Evolutionary conservation across 2,888 invertebrate species (phyloP).

Genomic region (Chalcis sispes): DNA sequence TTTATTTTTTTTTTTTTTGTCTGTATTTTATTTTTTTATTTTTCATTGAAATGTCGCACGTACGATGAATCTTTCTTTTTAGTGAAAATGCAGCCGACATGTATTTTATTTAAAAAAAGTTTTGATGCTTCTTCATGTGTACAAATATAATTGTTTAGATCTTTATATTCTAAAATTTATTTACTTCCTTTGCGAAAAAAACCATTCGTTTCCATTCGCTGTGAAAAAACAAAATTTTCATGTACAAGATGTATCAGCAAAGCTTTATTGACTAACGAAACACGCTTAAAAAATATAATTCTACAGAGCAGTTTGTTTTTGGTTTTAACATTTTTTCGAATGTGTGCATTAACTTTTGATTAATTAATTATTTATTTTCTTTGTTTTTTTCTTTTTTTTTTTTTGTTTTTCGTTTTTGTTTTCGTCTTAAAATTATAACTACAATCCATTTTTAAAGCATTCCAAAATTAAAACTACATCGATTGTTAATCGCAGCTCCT

Average conservation of each 20-base stretch:
- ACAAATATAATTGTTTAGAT: background rate
- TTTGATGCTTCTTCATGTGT: background rate
- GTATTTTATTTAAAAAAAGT: background rate
- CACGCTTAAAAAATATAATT: background rate
- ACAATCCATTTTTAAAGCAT: too few relatives aligned
- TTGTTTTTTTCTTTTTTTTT: conserved; percentile 14
- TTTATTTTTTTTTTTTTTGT: too few relatives aligned
- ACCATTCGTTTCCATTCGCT: too few relatives aligned
- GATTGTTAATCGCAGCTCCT: conserved; percentile 29
- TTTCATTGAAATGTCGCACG: background rate
- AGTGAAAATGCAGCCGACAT: background rate
- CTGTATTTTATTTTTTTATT: background rate
- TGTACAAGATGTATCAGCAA: too few relatives aligned
- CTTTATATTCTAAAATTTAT: background rate
- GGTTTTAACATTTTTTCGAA: background rate
- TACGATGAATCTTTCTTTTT: too few relatives aligned
- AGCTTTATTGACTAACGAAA: too few relatives aligned
- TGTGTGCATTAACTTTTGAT: background rate
- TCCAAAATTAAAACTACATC: conserved; percentile 1
- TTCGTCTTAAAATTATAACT: too few relatives aligned
- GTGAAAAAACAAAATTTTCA: too few relatives aligned
- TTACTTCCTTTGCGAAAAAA: too few relatives aligned
- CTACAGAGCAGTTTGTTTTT: background rate
- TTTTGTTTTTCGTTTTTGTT: conserved; percentile 1
- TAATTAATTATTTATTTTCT: background rate